Conservation (phyloP, 2,888 invertebrate species). For the Thelaira solivaga region DNA sequence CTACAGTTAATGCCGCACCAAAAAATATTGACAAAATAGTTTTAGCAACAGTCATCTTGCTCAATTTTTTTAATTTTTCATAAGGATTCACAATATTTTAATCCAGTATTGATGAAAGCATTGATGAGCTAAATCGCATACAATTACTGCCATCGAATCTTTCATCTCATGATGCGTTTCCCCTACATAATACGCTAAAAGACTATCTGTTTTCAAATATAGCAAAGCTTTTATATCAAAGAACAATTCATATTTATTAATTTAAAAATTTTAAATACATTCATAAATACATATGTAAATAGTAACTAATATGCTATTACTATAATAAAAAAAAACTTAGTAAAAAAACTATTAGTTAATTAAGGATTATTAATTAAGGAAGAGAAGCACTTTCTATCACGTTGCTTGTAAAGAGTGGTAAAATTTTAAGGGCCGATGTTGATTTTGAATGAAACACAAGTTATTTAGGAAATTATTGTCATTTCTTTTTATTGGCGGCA, state of each 20-base stretch:
- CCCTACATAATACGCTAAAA: not conserved
- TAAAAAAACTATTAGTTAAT: too few species aligned
- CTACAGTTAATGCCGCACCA: constrained; percentile 8
- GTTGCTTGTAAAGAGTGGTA: too few species aligned
- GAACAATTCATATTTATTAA: not conserved
- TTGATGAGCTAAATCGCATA: not conserved
- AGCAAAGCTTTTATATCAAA: not conserved
- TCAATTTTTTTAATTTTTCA: constrained; percentile 42
- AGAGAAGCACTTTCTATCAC: too few species aligned
- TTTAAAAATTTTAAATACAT: not conserved
- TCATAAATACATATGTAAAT: too few species aligned
- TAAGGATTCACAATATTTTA: not conserved
- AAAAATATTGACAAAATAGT: constrained; percentile 40
- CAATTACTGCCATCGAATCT: not conserved
- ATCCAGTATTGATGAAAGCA: not conserved
- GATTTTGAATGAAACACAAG: too few species aligned
- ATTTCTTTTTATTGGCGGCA: too few species aligned
- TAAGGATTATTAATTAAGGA: too few species aligned
- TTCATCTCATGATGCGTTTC: constrained; percentile 1
- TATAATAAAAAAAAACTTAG: too few species aligned
- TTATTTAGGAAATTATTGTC: too few species aligned
- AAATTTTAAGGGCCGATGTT: too few species aligned
- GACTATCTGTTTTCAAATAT: constrained; percentile 23
- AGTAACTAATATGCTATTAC: too few species aligned
- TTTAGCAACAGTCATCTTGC: constrained; percentile 19